These are phyloP conservation scores for Pseudomyrmex concolor DNA, from an alignment of 1,140 invertebrate species.

Conservation along the genomic window DNA sequence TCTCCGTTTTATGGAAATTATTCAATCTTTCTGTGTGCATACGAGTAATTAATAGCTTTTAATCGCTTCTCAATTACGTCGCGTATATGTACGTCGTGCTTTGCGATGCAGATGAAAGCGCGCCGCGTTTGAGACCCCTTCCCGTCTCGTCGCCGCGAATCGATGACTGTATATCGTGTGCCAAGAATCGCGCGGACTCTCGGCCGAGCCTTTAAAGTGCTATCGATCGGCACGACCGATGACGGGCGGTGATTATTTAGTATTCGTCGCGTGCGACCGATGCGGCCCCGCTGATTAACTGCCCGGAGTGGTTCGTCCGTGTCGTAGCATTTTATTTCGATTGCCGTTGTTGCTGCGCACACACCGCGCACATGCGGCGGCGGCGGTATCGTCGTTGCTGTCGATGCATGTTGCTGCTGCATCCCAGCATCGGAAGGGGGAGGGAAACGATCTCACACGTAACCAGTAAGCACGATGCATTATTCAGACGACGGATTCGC, in stretches of 20 bases:
- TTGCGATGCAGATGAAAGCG: slow-evolving; percentile 22
- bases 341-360: slow-evolving; percentile 35
- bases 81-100: slow-evolving; percentile 2
- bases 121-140: neutral
- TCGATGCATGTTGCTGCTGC: slow-evolving; percentile 26
- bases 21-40: slow-evolving; percentile 49
- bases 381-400: neutral
- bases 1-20: slow-evolving; percentile 50
- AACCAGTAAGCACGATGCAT: slow-evolving; percentile 42
- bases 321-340: slow-evolving; percentile 56
- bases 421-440: neutral
- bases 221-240: slow-evolving; percentile 48
- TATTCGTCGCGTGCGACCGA: slow-evolving; percentile 53
- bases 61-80: slow-evolving; percentile 17
- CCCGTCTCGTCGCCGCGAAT: neutral
- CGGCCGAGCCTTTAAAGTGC: slow-evolving; percentile 17
- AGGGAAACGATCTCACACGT: slow-evolving; percentile 46
- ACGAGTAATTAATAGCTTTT: slow-evolving; percentile 28
- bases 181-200: slow-evolving; percentile 31
- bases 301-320: slow-evolving; percentile 33
- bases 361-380: neutral
- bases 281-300: slow-evolving; percentile 50
- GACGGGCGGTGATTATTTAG: slow-evolving; percentile 51
- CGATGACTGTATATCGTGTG: neutral
- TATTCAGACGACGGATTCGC: slow-evolving; percentile 56